Percentiles rank a stretch among this genome's conserved stretches.
These are phyloP conservation scores for Latrodectus geometricus DNA, from an alignment of 1,140 invertebrate species.

Conservation along the genomic window DNA sequence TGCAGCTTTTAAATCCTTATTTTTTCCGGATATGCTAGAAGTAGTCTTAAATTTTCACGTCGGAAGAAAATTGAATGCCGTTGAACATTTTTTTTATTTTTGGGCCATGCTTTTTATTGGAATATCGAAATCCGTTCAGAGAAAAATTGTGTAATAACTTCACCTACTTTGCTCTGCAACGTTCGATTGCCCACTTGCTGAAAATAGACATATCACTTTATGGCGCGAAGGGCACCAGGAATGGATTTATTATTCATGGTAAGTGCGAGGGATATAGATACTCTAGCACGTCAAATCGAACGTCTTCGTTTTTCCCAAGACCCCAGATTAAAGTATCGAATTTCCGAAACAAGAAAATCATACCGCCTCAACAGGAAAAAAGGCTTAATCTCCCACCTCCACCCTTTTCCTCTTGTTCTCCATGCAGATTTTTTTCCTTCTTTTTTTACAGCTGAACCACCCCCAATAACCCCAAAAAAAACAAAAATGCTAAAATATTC, in stretches of 20 bases:
- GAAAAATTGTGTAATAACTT: neutral
- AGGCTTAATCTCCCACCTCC: neutral
- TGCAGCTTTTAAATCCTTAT: no score
- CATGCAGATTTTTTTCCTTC: neutral
- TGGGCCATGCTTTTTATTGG: neutral
- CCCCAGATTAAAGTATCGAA: slow-evolving; percentile 33
- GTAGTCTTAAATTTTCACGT: no score
- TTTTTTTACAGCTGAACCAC: neutral
- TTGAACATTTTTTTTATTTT: no score
- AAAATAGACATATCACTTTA: neutral
- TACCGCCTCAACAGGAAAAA: slow-evolving; percentile 9
- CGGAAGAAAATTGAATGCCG: no score
- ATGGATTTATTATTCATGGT: slow-evolving; percentile 24
- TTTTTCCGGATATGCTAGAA: no score
- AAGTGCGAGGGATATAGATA: slow-evolving; percentile 31
- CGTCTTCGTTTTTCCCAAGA: neutral
- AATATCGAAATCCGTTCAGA: neutral
- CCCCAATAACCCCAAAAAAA: neutral
- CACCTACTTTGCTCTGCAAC: neutral
- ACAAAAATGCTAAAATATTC: slow-evolving; percentile 46
- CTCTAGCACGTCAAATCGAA: neutral
- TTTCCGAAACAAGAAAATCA: slow-evolving; percentile 27
- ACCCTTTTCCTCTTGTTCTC: neutral
- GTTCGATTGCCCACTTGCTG: neutral
- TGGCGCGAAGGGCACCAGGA: neutral